phyloP scores from a whole-genome alignment of 2,888 invertebrate genomes.

The Nomada flava region DNA sequence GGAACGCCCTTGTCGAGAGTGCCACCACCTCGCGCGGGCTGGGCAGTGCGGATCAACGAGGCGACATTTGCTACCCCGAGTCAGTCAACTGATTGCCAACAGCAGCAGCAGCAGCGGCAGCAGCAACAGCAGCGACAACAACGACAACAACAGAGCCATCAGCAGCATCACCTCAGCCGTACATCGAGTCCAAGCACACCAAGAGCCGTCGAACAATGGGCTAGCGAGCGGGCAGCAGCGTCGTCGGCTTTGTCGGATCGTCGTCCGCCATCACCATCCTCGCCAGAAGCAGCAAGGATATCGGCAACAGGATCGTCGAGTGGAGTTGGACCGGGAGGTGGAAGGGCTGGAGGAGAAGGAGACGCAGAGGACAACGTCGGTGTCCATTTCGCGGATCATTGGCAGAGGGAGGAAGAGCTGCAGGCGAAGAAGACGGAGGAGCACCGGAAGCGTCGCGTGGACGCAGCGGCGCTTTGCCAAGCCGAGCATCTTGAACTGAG shows the following conservation, averaged over 20 bases:
- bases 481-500: slow-evolving; percentile 84
- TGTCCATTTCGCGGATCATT: slow-evolving; percentile 57
- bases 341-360: slow-evolving; percentile 34
- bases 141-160: slow-evolving; percentile 17
- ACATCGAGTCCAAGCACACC: slow-evolving; percentile 64
- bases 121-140: slow-evolving; percentile 14
- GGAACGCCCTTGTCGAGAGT: slow-evolving; percentile 83
- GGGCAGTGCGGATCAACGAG: slow-evolving; percentile 80
- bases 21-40: slow-evolving; percentile 82
- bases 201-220: slow-evolving; percentile 73
- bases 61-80: slow-evolving; percentile 68
- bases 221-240: slow-evolving; percentile 71
- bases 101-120: slow-evolving; percentile 33
- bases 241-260: slow-evolving; percentile 68
- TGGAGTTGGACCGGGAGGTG: slow-evolving; percentile 16
- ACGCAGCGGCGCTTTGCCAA: slow-evolving; percentile 86
- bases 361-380: slow-evolving; percentile 29
- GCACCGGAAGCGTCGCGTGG: slow-evolving; percentile 57
- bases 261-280: slow-evolving; percentile 64
- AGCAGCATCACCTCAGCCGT: slow-evolving; percentile 37
- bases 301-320: slow-evolving; percentile 46
- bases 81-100: slow-evolving; percentile 57
- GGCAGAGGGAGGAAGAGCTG: slow-evolving; percentile 70
- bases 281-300: slow-evolving; percentile 59
- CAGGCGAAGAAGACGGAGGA: slow-evolving; percentile 75